A percentile compares a stretch with the other conserved stretches of the same genome.
phyloP scores from a whole-genome alignment of 2,888 invertebrate genomes.

The Syrista parreyssii region DNA sequence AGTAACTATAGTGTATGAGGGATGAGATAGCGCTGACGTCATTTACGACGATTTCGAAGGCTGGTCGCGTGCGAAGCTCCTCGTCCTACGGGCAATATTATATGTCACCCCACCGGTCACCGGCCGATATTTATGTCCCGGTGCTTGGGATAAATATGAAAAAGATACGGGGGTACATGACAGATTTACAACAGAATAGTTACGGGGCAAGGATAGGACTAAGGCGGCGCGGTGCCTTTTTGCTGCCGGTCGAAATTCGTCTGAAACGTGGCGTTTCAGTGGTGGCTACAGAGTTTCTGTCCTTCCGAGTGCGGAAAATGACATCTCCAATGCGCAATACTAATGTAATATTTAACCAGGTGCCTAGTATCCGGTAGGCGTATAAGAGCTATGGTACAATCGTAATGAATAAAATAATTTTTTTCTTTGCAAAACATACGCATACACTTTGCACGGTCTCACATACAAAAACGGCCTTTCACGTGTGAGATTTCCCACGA shows the following conservation, averaged over 20 bases:
- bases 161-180: constrained; percentile 31
- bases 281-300: no score
- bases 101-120: constrained; percentile 40
- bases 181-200: constrained; percentile 29
- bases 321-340: background rate
- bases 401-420: no score
- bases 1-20: background rate
- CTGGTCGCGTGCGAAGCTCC: constrained; percentile 28
- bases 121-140: constrained; percentile 45
- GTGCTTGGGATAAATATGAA: constrained; percentile 41
- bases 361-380: background rate
- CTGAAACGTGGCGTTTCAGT: no score
- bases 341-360: background rate
- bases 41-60: constrained; percentile 23
- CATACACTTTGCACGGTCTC: background rate
- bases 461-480: background rate
- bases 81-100: constrained; percentile 36
- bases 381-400: no score
- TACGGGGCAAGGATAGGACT: constrained; percentile 9
- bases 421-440: background rate
- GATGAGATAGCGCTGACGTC: constrained; percentile 9
- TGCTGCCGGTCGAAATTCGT: constrained; percentile 1
- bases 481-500: background rate
- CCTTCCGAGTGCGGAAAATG: background rate
- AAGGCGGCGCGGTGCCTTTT: constrained; percentile 14